Evolutionary conservation across 2,888 invertebrate genomes (phyloP).

Genomic region (Harmothoe impar): DNA sequence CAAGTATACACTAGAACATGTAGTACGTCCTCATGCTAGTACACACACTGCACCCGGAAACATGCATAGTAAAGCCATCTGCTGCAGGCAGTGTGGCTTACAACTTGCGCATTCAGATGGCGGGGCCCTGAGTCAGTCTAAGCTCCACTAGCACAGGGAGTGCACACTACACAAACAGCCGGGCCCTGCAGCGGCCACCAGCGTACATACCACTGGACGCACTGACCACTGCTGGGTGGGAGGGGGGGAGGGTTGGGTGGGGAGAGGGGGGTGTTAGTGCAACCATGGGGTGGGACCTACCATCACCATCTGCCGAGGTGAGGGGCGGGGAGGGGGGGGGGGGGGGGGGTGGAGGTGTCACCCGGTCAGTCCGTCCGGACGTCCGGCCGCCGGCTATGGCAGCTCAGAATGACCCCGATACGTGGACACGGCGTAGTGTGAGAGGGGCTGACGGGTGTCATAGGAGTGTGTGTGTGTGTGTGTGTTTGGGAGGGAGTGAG

Average conservation of each 20-base stretch:
- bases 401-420: not conserved
- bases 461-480: not conserved
- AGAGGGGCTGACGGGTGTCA: not conserved
- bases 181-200: not conserved
- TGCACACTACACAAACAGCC: not conserved
- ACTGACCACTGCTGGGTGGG: not conserved
- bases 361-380: conserved; percentile 34
- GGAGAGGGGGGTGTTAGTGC: not conserved
- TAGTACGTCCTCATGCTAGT: not conserved
- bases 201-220: not conserved
- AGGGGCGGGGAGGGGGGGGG: not conserved
- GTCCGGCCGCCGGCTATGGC: conserved; percentile 1
- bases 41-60: not conserved
- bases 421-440: not conserved
- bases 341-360: conserved; percentile 1
- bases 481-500: not conserved
- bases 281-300: not conserved
- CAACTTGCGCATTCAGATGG: not conserved
- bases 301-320: not conserved
- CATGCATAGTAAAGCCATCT: not conserved
- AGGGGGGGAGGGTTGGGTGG: not conserved
- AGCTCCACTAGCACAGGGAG: not conserved
- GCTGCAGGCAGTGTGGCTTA: not conserved
- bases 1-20: not conserved
- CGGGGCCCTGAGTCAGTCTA: not conserved